These are phyloP conservation scores for Tetropium fuscum DNA, from an alignment of 2,888 invertebrate species.

Conservation along the genomic window DNA sequence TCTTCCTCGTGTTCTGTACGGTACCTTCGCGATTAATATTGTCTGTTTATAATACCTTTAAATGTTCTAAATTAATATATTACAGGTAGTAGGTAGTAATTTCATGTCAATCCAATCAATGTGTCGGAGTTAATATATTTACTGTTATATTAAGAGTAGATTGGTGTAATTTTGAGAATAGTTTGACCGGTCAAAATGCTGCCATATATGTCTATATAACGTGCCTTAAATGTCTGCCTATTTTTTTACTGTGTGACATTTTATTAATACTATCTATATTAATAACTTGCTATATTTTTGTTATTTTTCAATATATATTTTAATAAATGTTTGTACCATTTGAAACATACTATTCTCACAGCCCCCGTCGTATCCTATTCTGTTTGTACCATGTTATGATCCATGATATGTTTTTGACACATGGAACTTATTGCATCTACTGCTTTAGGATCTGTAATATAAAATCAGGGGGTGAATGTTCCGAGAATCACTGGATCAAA, in stretches of 20 bases:
- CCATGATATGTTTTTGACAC: too few relatives aligned
- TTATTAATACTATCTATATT: too few relatives aligned
- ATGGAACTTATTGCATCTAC: too few relatives aligned
- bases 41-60: not conserved
- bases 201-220: conserved; percentile 24
- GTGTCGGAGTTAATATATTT: not conserved
- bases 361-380: too few relatives aligned
- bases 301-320: conserved; percentile 23
- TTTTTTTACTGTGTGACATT: conserved; percentile 5
- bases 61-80: not conserved
- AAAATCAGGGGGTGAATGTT: too few relatives aligned
- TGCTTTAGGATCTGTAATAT: too few relatives aligned
- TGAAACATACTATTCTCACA: too few relatives aligned
- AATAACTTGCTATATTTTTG: conserved; percentile 14
- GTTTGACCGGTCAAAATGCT: conserved; percentile 11
- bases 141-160: not conserved
- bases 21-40: not conserved
- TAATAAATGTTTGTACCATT: conserved; percentile 28
- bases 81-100: too few relatives aligned
- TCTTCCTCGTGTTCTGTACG: too few relatives aligned
- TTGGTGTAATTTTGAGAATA: not conserved
- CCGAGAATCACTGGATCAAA: too few relatives aligned
- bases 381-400: too few relatives aligned
- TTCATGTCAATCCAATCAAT: too few relatives aligned
- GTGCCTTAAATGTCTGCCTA: conserved; percentile 23